Evolutionary conservation across 2,797 vertebrate genomes (phyloP), one percentile per base, ranked within the genome.

Genomic region (Apodemus agrarius): DNA sequence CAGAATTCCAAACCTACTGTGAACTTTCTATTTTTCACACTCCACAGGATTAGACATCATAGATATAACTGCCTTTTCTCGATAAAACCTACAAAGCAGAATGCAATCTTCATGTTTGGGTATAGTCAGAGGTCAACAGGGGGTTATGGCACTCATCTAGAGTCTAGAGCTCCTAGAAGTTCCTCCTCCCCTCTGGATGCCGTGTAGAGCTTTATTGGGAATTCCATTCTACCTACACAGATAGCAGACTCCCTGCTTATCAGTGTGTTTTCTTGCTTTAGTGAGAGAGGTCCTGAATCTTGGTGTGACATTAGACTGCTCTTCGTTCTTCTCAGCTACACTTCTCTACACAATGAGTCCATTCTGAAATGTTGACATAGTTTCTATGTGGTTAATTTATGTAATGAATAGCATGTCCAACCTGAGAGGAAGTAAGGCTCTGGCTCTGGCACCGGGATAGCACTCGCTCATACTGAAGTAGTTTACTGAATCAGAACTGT

Each of bases 401-500:
- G 24, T 43, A 82, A 92, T 31, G 80, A 97, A 16, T 43, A 80
- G 46, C 83, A 86, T 63, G 65, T 97, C 89, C 93, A 85, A 75
- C 94, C 12, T 9, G 80, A 96, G 46, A 93, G 76, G 86, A 46
- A 94, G 83, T 17, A 82, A 90, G 86, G 81, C 75, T 94, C 90
- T 37, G n/a, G 84, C 82, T 90, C 43, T 91, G 88, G 80, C 67
- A 14, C n/a, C 52, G 17, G 17, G 10, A 85, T 75, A 26, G 86
- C 76, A 96, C 82, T 91, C 76, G 96, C 82, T 92, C 61, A 93
- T 40, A 52, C 54, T 95, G 89, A 95, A 75, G 74, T 88, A 22
- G 85, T 80, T 79, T 81, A 91, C 6, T 96, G 59, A 91, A 74
- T 90, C 40, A 93, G 85, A 96, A 81, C 46, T 90, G 12, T 43